phyloP scores from a whole-genome alignment of 2,113 vertebrate genomes.

The Panthera leo region DNA sequence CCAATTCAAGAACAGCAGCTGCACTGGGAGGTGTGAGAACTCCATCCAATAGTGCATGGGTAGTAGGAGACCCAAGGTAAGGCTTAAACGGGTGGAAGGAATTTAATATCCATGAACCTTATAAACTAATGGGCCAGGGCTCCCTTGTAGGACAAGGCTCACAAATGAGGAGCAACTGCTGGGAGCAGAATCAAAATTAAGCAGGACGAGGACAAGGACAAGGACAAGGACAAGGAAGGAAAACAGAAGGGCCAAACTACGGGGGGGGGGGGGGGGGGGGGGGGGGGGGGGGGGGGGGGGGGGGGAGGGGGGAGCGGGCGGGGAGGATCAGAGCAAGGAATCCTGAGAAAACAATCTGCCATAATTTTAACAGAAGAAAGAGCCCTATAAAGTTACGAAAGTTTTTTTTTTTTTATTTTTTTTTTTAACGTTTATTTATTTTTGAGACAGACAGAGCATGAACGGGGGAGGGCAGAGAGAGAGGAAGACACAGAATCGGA shows the following conservation, averaged over 20 bases:
- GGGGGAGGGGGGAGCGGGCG: no score
- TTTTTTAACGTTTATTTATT: no score
- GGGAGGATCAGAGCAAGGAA: neutral
- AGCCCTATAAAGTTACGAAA: neutral
- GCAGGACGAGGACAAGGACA: neutral
- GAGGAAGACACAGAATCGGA: no score
- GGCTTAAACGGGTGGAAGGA: neutral
- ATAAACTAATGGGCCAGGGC: neutral
- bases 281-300: no score
- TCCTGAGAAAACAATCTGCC: neutral
- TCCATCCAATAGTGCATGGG: no score
- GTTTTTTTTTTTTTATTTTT: no score
- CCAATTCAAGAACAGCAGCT: neutral
- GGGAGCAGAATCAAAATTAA: neutral
- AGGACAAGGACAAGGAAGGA: neutral
- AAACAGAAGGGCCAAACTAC: neutral
- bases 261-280: no score
- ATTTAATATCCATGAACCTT: neutral
- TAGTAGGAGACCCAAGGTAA: neutral
- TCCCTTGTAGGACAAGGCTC: neutral
- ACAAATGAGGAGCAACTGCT: neutral
- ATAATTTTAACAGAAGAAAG: neutral
- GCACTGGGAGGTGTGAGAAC: neutral
- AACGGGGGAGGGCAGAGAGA: no score
- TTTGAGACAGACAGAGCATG: no score